Evolutionary conservation across 1,140 invertebrate species (phyloP).

Genomic region (Meloidogyne floridensis): DNA sequence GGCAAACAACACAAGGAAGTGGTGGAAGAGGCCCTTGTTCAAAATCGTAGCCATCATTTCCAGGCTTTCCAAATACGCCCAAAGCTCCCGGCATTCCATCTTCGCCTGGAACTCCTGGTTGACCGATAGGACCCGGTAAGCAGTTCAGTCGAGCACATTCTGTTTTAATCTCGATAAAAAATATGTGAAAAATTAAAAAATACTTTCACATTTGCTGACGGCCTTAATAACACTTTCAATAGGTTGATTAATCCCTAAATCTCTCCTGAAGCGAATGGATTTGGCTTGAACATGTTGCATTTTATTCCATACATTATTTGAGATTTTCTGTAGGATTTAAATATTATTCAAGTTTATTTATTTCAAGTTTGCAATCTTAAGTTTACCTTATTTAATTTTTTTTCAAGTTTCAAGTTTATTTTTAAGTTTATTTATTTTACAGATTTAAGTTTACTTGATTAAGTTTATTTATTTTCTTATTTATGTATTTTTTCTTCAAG

Average conservation of each 20-base stretch:
- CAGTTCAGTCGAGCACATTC: conserved; percentile 34
- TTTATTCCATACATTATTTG: background rate
- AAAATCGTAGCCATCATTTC: conserved; percentile 29
- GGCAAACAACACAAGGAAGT: conserved; percentile 42
- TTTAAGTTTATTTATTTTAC: background rate
- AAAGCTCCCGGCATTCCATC: conserved; percentile 33
- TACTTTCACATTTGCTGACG: background rate
- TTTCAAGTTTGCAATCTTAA: background rate
- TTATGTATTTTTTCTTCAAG: background rate
- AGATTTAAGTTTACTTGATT: background rate
- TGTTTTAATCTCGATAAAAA: conserved; percentile 2
- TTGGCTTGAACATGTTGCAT: background rate
- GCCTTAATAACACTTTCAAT: conserved; percentile 2
- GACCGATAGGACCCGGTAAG: conserved; percentile 26
- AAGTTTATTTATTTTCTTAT: background rate
- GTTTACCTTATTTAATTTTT: background rate
- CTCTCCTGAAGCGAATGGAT: background rate
- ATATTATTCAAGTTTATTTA: background rate
- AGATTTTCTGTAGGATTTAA: background rate
- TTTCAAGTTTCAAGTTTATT: background rate
- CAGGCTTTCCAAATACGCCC: conserved; percentile 23
- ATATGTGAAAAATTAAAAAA: background rate
- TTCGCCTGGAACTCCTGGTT: conserved; percentile 20
- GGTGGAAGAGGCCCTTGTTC: conserved; percentile 13
- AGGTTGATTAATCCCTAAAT: background rate